A percentile compares a stretch with the other conserved stretches of the same genome.
These are phyloP conservation scores for Syrphus vitripennis DNA, from an alignment of 2,888 invertebrate species.

Conservation along the genomic window DNA sequence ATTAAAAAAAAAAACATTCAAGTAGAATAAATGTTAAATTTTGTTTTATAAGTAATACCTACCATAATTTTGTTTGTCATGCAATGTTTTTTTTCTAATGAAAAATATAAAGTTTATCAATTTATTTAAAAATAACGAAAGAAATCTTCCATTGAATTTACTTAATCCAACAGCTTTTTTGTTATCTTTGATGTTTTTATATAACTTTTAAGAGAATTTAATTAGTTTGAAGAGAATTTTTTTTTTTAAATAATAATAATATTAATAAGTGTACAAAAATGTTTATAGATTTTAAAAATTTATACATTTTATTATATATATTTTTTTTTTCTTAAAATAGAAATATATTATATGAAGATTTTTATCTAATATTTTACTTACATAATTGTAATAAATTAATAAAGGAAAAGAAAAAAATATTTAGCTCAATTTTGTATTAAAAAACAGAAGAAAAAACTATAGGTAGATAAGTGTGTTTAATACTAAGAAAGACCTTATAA, in stretches of 20 bases:
- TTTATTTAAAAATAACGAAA: neutral
- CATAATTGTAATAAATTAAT: constrained; percentile 21
- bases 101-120: constrained; percentile 40
- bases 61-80: constrained; percentile 57
- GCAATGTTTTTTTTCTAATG: constrained; percentile 60
- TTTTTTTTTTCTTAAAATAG: neutral
- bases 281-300: constrained; percentile 60
- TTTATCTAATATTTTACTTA: neutral
- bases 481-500: constrained; percentile 33
- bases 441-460: constrained; percentile 33
- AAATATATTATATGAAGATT: constrained; percentile 15
- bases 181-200: constrained; percentile 27
- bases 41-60: neutral
- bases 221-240: neutral
- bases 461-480: constrained; percentile 33
- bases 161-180: constrained; percentile 26
- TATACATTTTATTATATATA: constrained; percentile 27
- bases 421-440: constrained; percentile 67
- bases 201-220: neutral
- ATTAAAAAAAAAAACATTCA: neutral
- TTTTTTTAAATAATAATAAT: constrained; percentile 9
- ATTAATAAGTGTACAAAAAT: constrained; percentile 6
- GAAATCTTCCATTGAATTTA: constrained; percentile 34
- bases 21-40: neutral
- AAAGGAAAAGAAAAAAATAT: constrained; percentile 28